These are phyloP conservation scores for Loxodonta africana DNA, from an alignment of 2,113 vertebrate species.

Conservation along the genomic window DNA sequence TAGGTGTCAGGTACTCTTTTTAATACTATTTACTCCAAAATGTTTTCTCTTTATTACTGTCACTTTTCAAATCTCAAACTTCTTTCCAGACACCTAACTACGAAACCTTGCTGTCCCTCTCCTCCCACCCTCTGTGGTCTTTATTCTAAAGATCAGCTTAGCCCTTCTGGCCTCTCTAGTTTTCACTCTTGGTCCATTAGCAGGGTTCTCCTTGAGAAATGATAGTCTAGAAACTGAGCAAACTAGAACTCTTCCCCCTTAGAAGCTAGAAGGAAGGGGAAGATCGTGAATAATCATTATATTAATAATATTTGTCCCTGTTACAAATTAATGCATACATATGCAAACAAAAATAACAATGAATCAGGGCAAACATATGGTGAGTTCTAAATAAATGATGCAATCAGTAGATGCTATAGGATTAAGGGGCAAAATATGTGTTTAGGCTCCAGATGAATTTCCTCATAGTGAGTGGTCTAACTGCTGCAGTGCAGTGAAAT, in stretches of 20 bases:
- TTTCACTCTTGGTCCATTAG: neutral
- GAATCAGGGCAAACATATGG: slow-evolving; percentile 7
- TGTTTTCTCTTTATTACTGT: neutral
- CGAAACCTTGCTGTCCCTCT: neutral
- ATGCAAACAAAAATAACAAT: neutral
- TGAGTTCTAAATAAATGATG: slow-evolving; percentile 49
- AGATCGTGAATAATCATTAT: neutral
- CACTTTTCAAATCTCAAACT: neutral
- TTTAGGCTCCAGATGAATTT: slow-evolving; percentile 35
- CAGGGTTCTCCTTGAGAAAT: neutral
- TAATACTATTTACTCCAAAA: neutral
- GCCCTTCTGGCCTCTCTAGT: neutral
- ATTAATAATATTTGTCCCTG: neutral
- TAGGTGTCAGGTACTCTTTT: neutral
- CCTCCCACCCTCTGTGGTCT: neutral
- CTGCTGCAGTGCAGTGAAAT: neutral
- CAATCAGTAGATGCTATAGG: slow-evolving; percentile 37
- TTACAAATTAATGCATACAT: neutral
- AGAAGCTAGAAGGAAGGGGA: neutral
- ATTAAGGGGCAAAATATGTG: slow-evolving; percentile 17
- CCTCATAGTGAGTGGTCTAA: neutral
- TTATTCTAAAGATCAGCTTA: neutral
- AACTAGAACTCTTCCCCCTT: neutral
- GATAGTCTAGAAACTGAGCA: slow-evolving; percentile 14
- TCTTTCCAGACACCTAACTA: neutral